A percentile compares a stretch with the other conserved stretches of the same genome.
Evolutionary conservation across 2,888 invertebrate species (phyloP).

Genomic region (Troides helena): DNA sequence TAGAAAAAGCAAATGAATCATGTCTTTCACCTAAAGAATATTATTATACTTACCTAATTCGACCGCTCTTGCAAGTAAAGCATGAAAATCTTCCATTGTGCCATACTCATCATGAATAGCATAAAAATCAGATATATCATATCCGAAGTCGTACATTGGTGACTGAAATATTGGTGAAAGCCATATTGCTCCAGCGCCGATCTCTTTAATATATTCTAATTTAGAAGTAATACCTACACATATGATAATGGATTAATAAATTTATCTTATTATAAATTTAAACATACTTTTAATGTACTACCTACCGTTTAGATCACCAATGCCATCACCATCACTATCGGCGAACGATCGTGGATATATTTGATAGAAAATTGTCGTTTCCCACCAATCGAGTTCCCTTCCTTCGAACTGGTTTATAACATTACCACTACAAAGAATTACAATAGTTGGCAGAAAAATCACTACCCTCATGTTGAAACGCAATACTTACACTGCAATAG

Average conservation of each 20-base stretch:
- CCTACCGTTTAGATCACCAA: slow-evolving; percentile 81
- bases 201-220: slow-evolving; percentile 82
- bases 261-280: background rate
- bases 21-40: background rate
- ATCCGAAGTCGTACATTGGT: slow-evolving; percentile 90
- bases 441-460: slow-evolving; percentile 46
- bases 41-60: slow-evolving; percentile 57
- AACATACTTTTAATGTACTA: slow-evolving; percentile 2
- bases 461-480: slow-evolving; percentile 48
- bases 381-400: slow-evolving; percentile 84
- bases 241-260: background rate
- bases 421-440: slow-evolving; percentile 44
- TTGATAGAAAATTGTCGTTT: slow-evolving; percentile 87
- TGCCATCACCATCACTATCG: slow-evolving; percentile 88
- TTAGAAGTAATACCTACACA: slow-evolving; percentile 80
- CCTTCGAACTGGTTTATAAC: slow-evolving; percentile 42
- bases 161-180: slow-evolving; percentile 86
- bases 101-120: slow-evolving; percentile 86
- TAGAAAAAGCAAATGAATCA: background rate
- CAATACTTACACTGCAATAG: background rate
- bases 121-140: slow-evolving; percentile 87
- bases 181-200: slow-evolving; percentile 86
- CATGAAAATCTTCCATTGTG: slow-evolving; percentile 85
- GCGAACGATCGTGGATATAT: slow-evolving; percentile 89
- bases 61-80: slow-evolving; percentile 73